Evolutionary conservation across 2,113 vertebrate species (phyloP).

Genomic region (Xenopus tropicalis): UCB_Xtro_10.0 CM004448.2:144214001-144214500

Average conservation of each 20-base stretch:
- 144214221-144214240: not conserved
- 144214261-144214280: slow-evolving; percentile 19
- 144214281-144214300: slow-evolving; percentile 21
- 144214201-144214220: not conserved
- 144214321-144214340: slow-evolving; percentile 20
- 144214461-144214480: slow-evolving; percentile 28
- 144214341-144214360: slow-evolving; percentile 42
- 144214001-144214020: no score
- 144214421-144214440: slow-evolving; percentile 12
- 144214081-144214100: no score
- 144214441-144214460: slow-evolving; percentile 15
- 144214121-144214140: not conserved
- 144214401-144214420: slow-evolving; percentile 44
- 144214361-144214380: slow-evolving; percentile 24
- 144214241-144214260: not conserved
- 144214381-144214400: slow-evolving; percentile 35
- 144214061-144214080: no score
- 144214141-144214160: not conserved
- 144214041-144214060: no score
- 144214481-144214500: slow-evolving; percentile 11
- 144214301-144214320: no score
- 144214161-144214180: not conserved
- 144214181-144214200: not conserved
- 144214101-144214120: not conserved
- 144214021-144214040: no score